These are phyloP conservation scores for Damaliscus lunatus DNA, from an alignment of 2,113 vertebrate genomes.

Conservation along the genomic window DNA sequence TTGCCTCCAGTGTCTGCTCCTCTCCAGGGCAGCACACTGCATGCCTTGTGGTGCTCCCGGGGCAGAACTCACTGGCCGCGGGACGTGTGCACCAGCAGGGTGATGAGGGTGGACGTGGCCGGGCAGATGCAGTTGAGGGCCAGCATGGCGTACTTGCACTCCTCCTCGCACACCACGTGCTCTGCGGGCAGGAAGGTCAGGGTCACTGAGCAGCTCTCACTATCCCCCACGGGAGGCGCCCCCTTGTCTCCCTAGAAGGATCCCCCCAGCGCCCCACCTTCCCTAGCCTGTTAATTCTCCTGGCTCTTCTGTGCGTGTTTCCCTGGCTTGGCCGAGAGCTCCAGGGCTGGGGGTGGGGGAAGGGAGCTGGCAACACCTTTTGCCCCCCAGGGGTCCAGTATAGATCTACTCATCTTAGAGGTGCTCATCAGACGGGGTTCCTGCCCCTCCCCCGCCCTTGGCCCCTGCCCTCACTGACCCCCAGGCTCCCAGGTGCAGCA, in stretches of 20 bases:
- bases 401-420: neutral
- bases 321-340: neutral
- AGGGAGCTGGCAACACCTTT: neutral
- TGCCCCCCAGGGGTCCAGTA: fast-evolving
- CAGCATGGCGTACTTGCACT: slow-evolving; percentile 89
- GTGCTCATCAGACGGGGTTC: fast-evolving
- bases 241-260: neutral
- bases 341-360: fast-evolving
- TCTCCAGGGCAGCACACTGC: fast-evolving
- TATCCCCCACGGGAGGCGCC: fast-evolving
- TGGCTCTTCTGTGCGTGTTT: neutral
- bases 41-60: fast-evolving
- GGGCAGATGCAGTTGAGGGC: slow-evolving; percentile 89
- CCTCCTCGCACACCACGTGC: slow-evolving; percentile 90
- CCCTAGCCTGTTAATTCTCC: too few species aligned
- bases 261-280: too few species aligned
- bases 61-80: slow-evolving; percentile 86
- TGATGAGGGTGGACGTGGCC: slow-evolving; percentile 89
- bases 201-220: fast-evolving
- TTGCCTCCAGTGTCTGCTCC: slow-evolving; percentile 40
- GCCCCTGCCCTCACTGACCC: neutral
- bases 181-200: slow-evolving; percentile 73
- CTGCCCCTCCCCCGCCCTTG: neutral
- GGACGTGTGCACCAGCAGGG: slow-evolving; percentile 88
- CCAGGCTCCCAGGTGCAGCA: too few species aligned